These are phyloP conservation scores for Pomacea maculata DNA, from an alignment of 1,140 invertebrate species.

Conservation along the genomic window DNA sequence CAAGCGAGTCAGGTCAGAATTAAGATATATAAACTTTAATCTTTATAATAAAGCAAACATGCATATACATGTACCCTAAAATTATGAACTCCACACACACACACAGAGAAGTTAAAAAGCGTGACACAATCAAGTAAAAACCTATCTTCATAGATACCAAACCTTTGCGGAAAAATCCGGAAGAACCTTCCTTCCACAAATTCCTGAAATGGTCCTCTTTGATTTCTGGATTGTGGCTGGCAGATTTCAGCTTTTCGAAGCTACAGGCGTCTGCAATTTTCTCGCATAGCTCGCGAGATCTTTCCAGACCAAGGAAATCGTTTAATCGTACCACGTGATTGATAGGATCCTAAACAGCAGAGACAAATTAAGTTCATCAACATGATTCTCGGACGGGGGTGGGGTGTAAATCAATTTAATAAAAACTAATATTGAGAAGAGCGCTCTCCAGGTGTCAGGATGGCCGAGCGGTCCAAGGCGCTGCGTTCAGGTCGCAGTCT, in stretches of 20 bases:
- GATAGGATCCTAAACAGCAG: slow-evolving; percentile 20
- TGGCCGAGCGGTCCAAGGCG: slow-evolving; percentile 64
- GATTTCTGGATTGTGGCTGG: neutral
- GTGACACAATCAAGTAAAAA: too few relatives aligned
- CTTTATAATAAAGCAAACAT: too few relatives aligned
- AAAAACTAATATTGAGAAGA: too few relatives aligned
- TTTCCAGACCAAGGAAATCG: slow-evolving; percentile 22
- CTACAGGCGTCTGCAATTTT: slow-evolving; percentile 29
- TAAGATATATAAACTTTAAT: too few relatives aligned
- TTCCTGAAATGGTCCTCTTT: slow-evolving; percentile 7
- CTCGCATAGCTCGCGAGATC: slow-evolving; percentile 18
- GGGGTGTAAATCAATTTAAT: too few relatives aligned
- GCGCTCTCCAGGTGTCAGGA: slow-evolving; percentile 40
- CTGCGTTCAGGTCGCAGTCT: slow-evolving; percentile 64
- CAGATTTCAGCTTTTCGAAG: slow-evolving; percentile 27
- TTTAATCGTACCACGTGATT: slow-evolving; percentile 23
- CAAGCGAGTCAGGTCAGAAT: too few relatives aligned
- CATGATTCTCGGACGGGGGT: too few relatives aligned
- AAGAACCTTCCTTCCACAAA: slow-evolving; percentile 10
- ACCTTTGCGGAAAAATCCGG: slow-evolving; percentile 20
- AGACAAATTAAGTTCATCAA: too few relatives aligned
- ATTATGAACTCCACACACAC: too few relatives aligned
- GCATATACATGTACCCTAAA: too few relatives aligned
- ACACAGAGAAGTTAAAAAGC: too few relatives aligned
- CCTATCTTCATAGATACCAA: too few relatives aligned